These are phyloP conservation scores for Diloba caeruleocephala DNA, from an alignment of 2,888 invertebrate species.

Conservation along the genomic window DNA sequence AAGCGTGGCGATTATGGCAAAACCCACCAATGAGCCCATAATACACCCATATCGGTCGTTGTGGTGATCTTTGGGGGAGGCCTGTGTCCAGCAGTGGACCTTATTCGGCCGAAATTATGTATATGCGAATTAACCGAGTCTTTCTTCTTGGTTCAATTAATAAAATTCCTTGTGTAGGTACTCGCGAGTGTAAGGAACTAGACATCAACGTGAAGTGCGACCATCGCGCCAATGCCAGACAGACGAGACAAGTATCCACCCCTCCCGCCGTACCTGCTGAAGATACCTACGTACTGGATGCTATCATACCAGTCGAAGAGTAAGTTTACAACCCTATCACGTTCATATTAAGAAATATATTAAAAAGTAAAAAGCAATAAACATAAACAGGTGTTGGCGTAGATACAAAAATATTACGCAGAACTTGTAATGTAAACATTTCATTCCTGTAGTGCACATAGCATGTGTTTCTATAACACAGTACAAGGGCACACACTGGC, in stretches of 20 bases:
- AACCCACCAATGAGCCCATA: no score
- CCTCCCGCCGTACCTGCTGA: conserved; percentile 90
- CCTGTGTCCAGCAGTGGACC: no score
- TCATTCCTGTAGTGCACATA: conserved; percentile 58
- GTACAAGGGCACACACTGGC: conserved; percentile 35
- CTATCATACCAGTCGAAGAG: conserved; percentile 95
- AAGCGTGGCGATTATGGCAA: no score
- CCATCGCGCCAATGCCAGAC: conserved; percentile 91
- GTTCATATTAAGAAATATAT: conserved; percentile 9
- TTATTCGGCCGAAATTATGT: no score
- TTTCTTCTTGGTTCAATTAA: neutral
- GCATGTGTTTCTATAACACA: conserved; percentile 61
- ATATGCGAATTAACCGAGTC: neutral
- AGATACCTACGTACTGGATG: conserved; percentile 94
- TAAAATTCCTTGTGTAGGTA: conserved; percentile 75
- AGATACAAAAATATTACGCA: conserved; percentile 42
- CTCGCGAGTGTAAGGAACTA: conserved; percentile 96
- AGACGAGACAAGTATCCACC: conserved; percentile 90
- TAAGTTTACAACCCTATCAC: conserved; percentile 85
- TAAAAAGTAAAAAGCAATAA: conserved; percentile 23
- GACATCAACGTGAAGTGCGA: conserved; percentile 97
- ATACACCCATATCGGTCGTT: no score
- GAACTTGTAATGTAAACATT: conserved; percentile 39
- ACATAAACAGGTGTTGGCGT: conserved; percentile 61
- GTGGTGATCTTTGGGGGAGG: no score